Percentiles rank a stretch among this genome's conserved stretches.
phyloP scores from a whole-genome alignment of 2,113 vertebrate genomes.

The Rutilus rutilus region DNA sequence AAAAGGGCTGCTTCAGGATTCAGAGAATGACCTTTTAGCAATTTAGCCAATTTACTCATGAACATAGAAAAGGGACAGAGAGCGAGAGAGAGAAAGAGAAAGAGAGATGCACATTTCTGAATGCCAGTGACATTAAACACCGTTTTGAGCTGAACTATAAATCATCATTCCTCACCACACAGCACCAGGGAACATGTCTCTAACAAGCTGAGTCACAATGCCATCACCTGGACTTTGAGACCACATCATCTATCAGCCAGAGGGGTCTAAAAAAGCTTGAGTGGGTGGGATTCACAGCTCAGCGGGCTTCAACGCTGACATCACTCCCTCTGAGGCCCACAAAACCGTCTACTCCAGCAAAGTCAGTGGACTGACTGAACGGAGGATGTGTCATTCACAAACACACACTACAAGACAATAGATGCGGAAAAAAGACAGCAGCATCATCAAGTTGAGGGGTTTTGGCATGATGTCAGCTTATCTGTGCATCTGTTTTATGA shows the following conservation, averaged over 20 bases:
- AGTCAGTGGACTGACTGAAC: slow-evolving; percentile 24
- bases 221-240: slow-evolving; percentile 8
- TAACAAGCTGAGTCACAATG: slow-evolving; percentile 30
- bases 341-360: slow-evolving; percentile 19
- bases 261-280: slow-evolving; percentile 1
- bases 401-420: slow-evolving; percentile 29
- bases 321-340: slow-evolving; percentile 2
- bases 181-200: not conserved
- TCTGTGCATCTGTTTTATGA: slow-evolving; percentile 4
- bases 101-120: slow-evolving; percentile 9
- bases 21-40: not conserved
- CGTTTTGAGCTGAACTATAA: not conserved
- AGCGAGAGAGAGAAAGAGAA: not conserved
- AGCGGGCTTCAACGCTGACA: slow-evolving; percentile 35
- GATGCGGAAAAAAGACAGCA: slow-evolving; percentile 18
- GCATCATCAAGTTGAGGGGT: slow-evolving; percentile 32
- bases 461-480: slow-evolving; percentile 29
- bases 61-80: not conserved
- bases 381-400: slow-evolving; percentile 4
- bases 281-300: slow-evolving; percentile 35
- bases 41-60: not conserved
- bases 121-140: not conserved
- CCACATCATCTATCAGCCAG: not conserved
- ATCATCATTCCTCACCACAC: not conserved
- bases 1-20: not conserved